Conservation (phyloP, 2,113 vertebrate species). For the Eclectus roratus region DNA sequence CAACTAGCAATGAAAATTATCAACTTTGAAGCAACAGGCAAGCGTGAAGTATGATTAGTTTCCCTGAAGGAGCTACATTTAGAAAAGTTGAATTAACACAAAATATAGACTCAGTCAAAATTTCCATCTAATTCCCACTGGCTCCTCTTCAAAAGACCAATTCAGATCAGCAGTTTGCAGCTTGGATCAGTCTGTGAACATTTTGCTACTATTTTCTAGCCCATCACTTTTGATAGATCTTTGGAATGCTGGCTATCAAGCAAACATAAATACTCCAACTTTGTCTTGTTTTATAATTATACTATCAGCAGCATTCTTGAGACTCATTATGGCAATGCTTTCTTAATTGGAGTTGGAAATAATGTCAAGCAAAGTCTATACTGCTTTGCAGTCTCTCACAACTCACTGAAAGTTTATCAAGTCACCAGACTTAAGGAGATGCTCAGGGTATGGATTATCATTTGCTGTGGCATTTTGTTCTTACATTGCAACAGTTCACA, state of each 20-base stretch:
- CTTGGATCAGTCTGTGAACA: not conserved
- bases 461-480: not conserved
- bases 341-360: slow-evolving; percentile 77
- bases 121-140: not conserved
- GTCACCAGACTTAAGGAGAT: slow-evolving; percentile 77
- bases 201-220: not conserved
- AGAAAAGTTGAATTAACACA: not conserved
- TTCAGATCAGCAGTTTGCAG: not conserved
- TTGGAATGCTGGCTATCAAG: not conserved
- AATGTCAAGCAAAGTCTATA: slow-evolving; percentile 79
- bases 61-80: not conserved
- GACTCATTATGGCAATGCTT: slow-evolving; percentile 73
- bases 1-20: not conserved
- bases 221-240: not conserved
- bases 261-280: not conserved
- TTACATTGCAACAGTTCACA: not conserved
- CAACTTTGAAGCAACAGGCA: not conserved
- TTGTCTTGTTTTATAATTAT: slow-evolving; percentile 56
- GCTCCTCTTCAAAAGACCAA: not conserved
- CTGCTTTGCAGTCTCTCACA: slow-evolving; percentile 75
- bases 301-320: slow-evolving; percentile 80
- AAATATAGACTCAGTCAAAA: not conserved
- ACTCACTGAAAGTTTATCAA: slow-evolving; percentile 78
- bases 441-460: slow-evolving; percentile 63
- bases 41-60: not conserved